Evolutionary conservation across 2,797 vertebrate genomes (phyloP), one percentile per base, ranked within the genome.

Genomic region (Melanotaenia maccullochi): DNA sequence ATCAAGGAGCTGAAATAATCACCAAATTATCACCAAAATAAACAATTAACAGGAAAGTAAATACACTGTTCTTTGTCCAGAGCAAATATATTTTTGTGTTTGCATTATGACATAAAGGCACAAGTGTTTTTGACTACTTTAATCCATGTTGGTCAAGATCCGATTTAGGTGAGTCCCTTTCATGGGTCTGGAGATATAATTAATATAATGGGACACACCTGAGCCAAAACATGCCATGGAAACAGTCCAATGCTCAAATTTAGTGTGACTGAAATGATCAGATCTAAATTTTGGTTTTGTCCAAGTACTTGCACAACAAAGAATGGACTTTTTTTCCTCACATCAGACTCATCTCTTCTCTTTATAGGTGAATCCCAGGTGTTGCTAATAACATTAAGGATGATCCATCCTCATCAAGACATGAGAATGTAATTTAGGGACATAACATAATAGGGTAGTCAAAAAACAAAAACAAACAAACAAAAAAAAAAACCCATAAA

Each of bases 121-220:
- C 22, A 52, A 13, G 22, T 25, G 24, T 52, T 25, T 24, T 22
- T 25, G 1, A 4, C 3, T 24, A 4, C 12, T 52, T 18, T 16
- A 40, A 9, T 40, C 12, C 38, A 40, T 40, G 3, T 25, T 24
- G 1, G 9, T 52, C 24, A 13, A 13, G 11, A 52, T 52, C 12
- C 5, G 4, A 22, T 52, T 52, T 52, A 52, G 51, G 4, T 5
- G 24, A 52, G 51, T 24, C n/a, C 12, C 51, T 14, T 5, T 25
- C 9, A 14, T 52, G 24, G 1, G 8, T 25, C 49, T 51, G n/a
- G 25, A 47, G 25, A 13, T 36, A 9, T 36, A 11, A 71, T 62
- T 58, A 55, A 42, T 33, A 7, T 60, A 0, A 78, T 22, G 28
- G 49, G 30, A 38, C 0, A 13, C 64, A 65, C 47, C 56, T 78